These are phyloP conservation scores for Cyanoderma ruficeps DNA, from an alignment of 2,113 vertebrate species.

Conservation along the genomic window DNA sequence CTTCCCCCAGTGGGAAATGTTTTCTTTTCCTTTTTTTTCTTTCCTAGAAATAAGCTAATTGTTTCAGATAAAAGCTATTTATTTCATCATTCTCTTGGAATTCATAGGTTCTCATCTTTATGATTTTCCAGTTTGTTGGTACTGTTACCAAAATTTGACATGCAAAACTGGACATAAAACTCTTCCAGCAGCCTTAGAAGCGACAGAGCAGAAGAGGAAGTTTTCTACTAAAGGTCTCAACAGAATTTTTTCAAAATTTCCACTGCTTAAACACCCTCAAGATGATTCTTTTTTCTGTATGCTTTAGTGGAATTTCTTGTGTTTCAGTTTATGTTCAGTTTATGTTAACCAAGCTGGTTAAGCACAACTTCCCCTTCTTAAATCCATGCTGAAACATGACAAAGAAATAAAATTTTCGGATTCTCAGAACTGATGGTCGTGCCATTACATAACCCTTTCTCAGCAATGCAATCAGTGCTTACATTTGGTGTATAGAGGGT, in stretches of 20 bases:
- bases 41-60: neutral
- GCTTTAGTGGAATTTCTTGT: neutral
- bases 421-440: neutral
- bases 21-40: neutral
- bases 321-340: neutral
- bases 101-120: neutral
- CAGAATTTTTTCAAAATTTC: neutral
- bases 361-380: neutral
- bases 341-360: neutral
- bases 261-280: neutral
- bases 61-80: neutral
- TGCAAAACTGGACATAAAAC: neutral
- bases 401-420: neutral
- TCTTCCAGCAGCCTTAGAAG: neutral
- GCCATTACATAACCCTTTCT: neutral
- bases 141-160: neutral
- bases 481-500: neutral
- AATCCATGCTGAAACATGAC: neutral
- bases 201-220: neutral
- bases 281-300: neutral
- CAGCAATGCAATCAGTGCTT: neutral
- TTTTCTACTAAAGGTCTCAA: neutral
- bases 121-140: neutral
- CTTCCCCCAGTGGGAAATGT: neutral
- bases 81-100: neutral